Evolutionary conservation across 2,888 invertebrate species (phyloP).

Genomic region (Neoscelio sp.): DNA sequence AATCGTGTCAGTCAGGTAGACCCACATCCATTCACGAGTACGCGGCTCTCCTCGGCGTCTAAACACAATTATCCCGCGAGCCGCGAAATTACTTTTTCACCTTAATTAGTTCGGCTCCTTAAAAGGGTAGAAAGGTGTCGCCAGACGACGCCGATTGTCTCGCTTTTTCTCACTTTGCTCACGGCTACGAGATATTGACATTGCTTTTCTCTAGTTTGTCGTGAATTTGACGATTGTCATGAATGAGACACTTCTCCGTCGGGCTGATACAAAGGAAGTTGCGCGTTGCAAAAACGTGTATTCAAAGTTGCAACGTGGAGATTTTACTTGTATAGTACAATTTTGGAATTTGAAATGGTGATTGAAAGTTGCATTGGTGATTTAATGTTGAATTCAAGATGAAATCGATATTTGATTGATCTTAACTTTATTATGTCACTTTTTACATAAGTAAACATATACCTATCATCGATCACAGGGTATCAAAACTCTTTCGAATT

Average conservation of each 20-base stretch:
- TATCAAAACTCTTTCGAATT: too few species aligned
- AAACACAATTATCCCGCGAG: conserved; percentile 41
- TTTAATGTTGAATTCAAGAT: too few species aligned
- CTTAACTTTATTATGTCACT: too few species aligned
- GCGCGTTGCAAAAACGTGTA: too few species aligned
- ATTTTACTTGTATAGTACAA: too few species aligned
- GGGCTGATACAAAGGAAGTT: too few species aligned
- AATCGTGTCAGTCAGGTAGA: conserved; percentile 64
- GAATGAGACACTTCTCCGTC: conserved; percentile 27
- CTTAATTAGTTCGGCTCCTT: conserved; percentile 51
- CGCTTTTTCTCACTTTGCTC: conserved; percentile 28
- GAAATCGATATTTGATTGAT: too few species aligned
- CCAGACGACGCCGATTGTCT: conserved; percentile 24
- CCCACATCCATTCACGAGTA: conserved; percentile 41
- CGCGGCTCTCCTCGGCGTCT: background rate
- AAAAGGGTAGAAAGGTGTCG: conserved; percentile 48
- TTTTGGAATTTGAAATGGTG: too few species aligned
- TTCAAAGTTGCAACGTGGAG: too few species aligned
- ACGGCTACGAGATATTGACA: conserved; percentile 32
- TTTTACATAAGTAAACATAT: too few species aligned
- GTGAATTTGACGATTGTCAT: conserved; percentile 1
- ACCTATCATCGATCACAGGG: too few species aligned
- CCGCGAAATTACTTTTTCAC: conserved; percentile 26
- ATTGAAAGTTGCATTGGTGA: too few species aligned
- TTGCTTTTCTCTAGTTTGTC: conserved; percentile 21